Evolutionary conservation across 2,113 vertebrate genomes (phyloP), one percentile per base, ranked within the genome.

Genomic region (Amblyopsis rosae): DNA sequence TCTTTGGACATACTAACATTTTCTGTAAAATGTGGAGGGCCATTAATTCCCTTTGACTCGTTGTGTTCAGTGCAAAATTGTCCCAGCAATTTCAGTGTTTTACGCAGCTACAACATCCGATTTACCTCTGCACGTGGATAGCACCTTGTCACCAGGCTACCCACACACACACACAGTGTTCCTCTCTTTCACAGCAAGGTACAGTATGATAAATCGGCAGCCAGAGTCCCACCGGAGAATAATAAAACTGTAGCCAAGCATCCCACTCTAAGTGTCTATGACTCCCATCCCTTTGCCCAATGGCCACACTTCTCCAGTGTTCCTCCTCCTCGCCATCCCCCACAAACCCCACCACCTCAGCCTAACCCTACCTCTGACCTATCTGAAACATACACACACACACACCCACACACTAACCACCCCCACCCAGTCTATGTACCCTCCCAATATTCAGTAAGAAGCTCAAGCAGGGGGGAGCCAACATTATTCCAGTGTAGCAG

Each of bases 401-500:
- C 55, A 72, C 67, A 71, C 54, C 4, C 54, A 56, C 13, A 17
- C 54, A n/a, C 16, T 12, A 48, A 41, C 0, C 35, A 6, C 35
- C 35, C 35, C 4, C 35, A 41, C 7, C 35, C 10, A 12, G 17
- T 58, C 10, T 41, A 8, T 41, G 35, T 8, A 41, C 35, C 10
- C 7, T 10, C 26, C 7, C n/a, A 9, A 17, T 11, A 17, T 26
- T 17, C 11, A 19, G 16, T n/a, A 8, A 19, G 73, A 78, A 74
- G 56, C 69, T 57, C 16, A 41, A 85, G 73, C 70, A 72, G 75
- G 11, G 47, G 10, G 79, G 82, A 87, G 78, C 80, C 87, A 85
- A 86, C 86, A 84, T 92, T 91, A 90, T 90, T 88, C 80, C 73
- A 88, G 83, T 75, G 72, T 82, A 88, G 79, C 76, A 87, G 88